Conservation (phyloP, 2,797 vertebrate genomes). For the Poecilia picta region DNA sequence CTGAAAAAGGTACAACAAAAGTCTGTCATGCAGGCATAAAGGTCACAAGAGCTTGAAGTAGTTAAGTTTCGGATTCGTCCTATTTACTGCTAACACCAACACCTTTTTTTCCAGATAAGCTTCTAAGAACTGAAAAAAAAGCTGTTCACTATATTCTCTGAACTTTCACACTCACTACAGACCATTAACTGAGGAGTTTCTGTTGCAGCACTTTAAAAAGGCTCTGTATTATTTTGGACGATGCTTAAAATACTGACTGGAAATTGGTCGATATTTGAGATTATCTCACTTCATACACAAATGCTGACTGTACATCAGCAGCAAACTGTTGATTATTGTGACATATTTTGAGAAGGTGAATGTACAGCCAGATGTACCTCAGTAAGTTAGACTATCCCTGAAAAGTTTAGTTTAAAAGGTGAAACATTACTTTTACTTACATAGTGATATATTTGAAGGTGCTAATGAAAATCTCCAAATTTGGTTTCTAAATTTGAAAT, state of each 20-base stretch:
- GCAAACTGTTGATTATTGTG: background rate
- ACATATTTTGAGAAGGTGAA: background rate
- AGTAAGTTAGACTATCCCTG: background rate
- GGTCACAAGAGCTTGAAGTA: slow-evolving; percentile 32
- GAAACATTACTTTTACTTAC: background rate
- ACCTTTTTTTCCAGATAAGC: slow-evolving; percentile 10
- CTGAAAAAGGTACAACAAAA: slow-evolving; percentile 28
- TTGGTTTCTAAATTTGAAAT: background rate
- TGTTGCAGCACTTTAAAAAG: background rate
- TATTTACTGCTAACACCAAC: background rate
- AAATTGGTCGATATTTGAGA: background rate
- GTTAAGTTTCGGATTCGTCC: slow-evolving; percentile 16
- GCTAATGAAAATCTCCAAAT: background rate
- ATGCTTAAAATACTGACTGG: background rate
- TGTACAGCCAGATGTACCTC: background rate
- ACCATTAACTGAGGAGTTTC: background rate
- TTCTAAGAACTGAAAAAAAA: slow-evolving; percentile 10
- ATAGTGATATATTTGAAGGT: background rate
- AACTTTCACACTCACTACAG: background rate
- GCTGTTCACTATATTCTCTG: background rate
- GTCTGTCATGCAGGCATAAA: slow-evolving; percentile 38
- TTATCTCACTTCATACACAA: background rate
- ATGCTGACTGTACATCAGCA: background rate
- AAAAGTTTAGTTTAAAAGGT: background rate
- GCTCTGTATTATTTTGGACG: background rate